Percentiles rank a stretch among this genome's conserved stretches.
Evolutionary conservation across 2,888 invertebrate genomes (phyloP).

Genomic region (Diaprepes abbreviatus): DNA sequence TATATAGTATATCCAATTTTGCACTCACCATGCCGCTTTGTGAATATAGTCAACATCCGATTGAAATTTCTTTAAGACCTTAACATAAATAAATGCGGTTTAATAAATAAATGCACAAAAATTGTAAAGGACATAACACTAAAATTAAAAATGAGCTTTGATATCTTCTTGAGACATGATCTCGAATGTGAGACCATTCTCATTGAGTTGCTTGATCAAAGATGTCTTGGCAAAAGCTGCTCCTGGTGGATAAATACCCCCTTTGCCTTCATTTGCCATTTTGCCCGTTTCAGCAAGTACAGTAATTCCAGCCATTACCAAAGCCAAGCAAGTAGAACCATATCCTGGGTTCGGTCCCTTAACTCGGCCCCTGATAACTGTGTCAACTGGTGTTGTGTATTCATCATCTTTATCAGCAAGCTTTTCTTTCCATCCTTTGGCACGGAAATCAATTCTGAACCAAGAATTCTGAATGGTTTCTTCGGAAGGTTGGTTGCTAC

Average conservation of each 20-base stretch:
- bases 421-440: constrained; percentile 81
- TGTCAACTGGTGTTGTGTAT: constrained; percentile 71
- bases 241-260: constrained; percentile 82
- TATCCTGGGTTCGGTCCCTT: constrained; percentile 83
- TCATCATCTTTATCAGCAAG: constrained; percentile 71
- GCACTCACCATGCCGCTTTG: too few relatives aligned
- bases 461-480: constrained; percentile 72
- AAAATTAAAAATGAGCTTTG: constrained; percentile 10
- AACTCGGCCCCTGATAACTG: constrained; percentile 77
- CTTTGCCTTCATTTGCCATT: constrained; percentile 72
- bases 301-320: constrained; percentile 81
- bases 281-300: constrained; percentile 81
- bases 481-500: constrained; percentile 76
- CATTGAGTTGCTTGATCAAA: constrained; percentile 80
- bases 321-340: constrained; percentile 81
- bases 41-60: too few relatives aligned
- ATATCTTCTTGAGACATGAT: constrained; percentile 61
- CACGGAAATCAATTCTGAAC: constrained; percentile 80
- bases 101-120: neutral
- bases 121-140: neutral
- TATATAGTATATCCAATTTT: too few relatives aligned
- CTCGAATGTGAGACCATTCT: constrained; percentile 81
- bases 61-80: too few relatives aligned
- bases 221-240: constrained; percentile 87
- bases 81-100: too few relatives aligned